Percentiles rank a stretch among this genome's conserved stretches.
These are phyloP conservation scores for Calycopis cecrops DNA, from an alignment of 1,140 invertebrate genomes.

Conservation along the genomic window DNA sequence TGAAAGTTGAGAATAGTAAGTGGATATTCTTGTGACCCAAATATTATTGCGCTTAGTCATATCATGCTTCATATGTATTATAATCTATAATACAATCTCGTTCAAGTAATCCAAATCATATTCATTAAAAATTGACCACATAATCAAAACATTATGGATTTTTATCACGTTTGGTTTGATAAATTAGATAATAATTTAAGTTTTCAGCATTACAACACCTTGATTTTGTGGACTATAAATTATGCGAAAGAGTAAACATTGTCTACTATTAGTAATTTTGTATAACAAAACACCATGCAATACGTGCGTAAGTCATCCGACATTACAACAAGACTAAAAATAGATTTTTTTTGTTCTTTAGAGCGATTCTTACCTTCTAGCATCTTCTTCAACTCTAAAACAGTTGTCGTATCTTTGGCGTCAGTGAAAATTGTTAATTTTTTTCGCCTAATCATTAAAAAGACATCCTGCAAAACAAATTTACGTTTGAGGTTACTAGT, in stretches of 20 bases:
- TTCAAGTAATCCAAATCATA: too few relatives aligned
- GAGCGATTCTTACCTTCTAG: constrained; percentile 86
- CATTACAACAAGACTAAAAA: constrained; percentile 64
- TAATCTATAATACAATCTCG: too few relatives aligned
- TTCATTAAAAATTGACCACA: too few relatives aligned
- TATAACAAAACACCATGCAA: constrained; percentile 20
- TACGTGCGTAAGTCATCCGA: constrained; percentile 33
- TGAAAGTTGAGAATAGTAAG: too few relatives aligned
- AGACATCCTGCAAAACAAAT: constrained; percentile 89
- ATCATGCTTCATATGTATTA: not conserved
- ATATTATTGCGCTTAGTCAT: not conserved
- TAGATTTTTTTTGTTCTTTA: constrained; percentile 52
- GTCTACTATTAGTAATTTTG: too few relatives aligned
- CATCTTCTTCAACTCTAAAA: constrained; percentile 96
- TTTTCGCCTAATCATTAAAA: constrained; percentile 97
- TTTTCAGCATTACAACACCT: too few relatives aligned
- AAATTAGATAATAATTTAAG: too few relatives aligned
- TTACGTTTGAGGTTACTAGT: constrained; percentile 64
- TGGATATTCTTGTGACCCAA: too few relatives aligned
- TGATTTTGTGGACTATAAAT: too few relatives aligned
- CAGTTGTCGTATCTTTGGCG: constrained; percentile 95
- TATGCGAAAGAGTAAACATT: too few relatives aligned
- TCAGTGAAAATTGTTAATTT: constrained; percentile 99
- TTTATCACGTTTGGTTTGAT: too few relatives aligned
- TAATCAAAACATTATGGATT: too few relatives aligned